phyloP scores from a whole-genome alignment of 2,113 vertebrate species.

The Dermatemys mawii region DNA sequence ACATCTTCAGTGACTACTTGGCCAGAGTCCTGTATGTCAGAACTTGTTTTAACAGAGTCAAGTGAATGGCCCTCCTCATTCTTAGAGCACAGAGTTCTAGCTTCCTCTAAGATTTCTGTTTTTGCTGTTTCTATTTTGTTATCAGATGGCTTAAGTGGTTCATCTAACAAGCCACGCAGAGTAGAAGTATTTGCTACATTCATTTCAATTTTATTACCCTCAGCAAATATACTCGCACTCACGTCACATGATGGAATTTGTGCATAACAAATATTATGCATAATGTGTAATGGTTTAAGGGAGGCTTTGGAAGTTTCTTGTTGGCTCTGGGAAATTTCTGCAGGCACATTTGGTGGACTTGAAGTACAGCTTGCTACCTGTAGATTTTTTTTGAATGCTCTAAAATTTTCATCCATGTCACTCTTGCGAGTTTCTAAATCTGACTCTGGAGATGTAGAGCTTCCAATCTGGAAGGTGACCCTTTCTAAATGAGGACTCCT shows the following conservation, averaged over 20 bases:
- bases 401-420: constrained; percentile 70
- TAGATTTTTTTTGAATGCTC: constrained; percentile 16
- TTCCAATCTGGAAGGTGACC: constrained; percentile 87
- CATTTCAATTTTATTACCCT: constrained; percentile 34
- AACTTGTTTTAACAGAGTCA: neutral
- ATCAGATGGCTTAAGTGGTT: neutral
- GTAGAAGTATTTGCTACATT: neutral
- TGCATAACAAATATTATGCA: neutral
- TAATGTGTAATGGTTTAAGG: constrained; percentile 20
- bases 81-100: neutral
- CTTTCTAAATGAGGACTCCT: constrained; percentile 70
- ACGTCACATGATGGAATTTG: neutral
- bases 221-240: neutral
- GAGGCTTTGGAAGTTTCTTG: neutral
- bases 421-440: constrained; percentile 76
- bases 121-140: neutral
- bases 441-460: constrained; percentile 82
- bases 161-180: neutral
- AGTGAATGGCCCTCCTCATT: neutral
- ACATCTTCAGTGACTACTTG: constrained; percentile 50
- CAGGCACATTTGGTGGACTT: neutral
- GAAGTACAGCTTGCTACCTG: neutral
- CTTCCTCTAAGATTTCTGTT: constrained; percentile 2
- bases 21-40: constrained; percentile 29
- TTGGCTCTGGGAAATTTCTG: neutral